Conservation (phyloP, 2,113 vertebrate species). For the Sebastes schlegelii region DNA sequence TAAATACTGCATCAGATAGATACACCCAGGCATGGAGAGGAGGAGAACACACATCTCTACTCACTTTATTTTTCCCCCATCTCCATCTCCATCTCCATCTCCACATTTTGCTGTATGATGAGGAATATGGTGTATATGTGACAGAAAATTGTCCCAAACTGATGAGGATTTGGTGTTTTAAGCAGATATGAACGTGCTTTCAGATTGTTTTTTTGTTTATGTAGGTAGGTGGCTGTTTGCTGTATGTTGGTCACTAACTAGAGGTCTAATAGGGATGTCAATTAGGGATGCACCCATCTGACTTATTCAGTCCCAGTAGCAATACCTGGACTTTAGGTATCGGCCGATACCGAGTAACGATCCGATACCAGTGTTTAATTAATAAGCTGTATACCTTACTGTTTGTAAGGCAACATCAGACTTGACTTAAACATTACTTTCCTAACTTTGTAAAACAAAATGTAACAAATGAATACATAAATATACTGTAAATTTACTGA, state of each 20-base stretch:
- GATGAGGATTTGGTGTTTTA: conserved; percentile 12
- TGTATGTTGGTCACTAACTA: conserved; percentile 2
- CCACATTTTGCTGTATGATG: not conserved
- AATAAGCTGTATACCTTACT: no score
- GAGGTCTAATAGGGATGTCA: no score
- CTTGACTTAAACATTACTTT: no score
- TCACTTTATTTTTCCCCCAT: not conserved
- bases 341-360: no score
- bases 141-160: conserved; percentile 3
- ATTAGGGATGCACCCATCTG: no score
- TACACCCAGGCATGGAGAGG: conserved; percentile 41
- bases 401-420: no score
- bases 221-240: conserved; percentile 4
- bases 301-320: no score
- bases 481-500: no score
- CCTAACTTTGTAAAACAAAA: no score
- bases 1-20: conserved; percentile 72
- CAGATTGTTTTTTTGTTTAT: conserved; percentile 18
- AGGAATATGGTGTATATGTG: not conserved
- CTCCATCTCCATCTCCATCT: not conserved
- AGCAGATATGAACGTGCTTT: not conserved
- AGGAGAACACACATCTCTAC: conserved; percentile 1
- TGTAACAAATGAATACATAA: no score
- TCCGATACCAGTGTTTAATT: no score
- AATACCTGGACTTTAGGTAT: no score